Evolutionary conservation across 2,113 vertebrate species (phyloP).

Genomic region (Chlorodrepanis virens): DNA sequence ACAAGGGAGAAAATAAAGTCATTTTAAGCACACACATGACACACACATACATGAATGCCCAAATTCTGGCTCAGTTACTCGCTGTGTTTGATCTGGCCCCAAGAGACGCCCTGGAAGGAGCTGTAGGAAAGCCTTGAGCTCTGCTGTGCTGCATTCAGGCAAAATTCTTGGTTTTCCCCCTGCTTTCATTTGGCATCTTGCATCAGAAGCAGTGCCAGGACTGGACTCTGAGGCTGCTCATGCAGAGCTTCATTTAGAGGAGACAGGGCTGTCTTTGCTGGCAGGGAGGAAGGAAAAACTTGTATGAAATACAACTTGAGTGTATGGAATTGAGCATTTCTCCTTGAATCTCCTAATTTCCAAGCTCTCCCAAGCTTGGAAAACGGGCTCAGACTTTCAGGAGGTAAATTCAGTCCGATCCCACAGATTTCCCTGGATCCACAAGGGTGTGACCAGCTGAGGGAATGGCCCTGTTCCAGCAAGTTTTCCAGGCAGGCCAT

Average conservation of each 20-base stretch:
- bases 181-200: not conserved
- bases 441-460: not conserved
- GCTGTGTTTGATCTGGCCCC: not conserved
- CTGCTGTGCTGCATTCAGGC: not conserved
- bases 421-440: not conserved
- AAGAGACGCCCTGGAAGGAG: not conserved
- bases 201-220: not conserved
- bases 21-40: not conserved
- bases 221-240: not conserved
- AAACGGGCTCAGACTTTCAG: not conserved
- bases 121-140: not conserved
- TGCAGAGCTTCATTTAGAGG: not conserved
- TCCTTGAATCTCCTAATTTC: not conserved
- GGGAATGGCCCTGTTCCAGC: not conserved
- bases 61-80: not conserved
- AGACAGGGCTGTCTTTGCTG: not conserved
- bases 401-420: not conserved
- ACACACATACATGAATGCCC: not conserved
- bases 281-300: not conserved
- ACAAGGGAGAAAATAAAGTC: not conserved
- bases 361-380: not conserved
- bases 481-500: not conserved
- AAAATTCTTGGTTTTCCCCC: not conserved
- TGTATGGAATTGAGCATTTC: not conserved
- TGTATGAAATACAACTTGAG: not conserved